Evolutionary conservation across 2,113 vertebrate species (phyloP), one percentile per base, ranked within the genome.

Genomic region (Pseudolaguvia tuberculata): DNA sequence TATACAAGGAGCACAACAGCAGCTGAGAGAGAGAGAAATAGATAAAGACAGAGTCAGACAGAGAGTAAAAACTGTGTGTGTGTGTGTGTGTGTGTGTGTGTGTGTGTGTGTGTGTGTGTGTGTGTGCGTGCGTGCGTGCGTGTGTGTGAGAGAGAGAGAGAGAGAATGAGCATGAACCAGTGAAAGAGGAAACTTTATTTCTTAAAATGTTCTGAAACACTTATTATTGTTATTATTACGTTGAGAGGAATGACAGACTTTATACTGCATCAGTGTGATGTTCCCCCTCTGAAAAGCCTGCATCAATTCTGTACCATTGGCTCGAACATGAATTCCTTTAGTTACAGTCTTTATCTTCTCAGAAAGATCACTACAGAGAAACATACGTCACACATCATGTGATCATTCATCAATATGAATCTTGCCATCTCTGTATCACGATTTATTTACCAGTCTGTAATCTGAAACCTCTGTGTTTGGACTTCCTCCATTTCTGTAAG

Each of bases 241-340:
- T 31, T 12, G 18, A 31, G 15, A 11, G 17, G 0, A 5, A 50
- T 21, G 12, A n/a, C 0, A 71, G 81, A 98, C 96, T 93, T 96
- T 96, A 80, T 93, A 96, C 75, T 95, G 94, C 0, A 81, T 78
- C 55, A 86, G 85, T 0, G 89, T 91, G 81, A 97, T 89, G 58
- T 93, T 85, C 9, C 93, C 95, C 80, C 81, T 95, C 86, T 95
- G 93, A 83, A 96, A 98, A 73, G 92, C 94, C 84, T 83, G 88
- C 95, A 98, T 96, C 83, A 98, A 91, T 0, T 92, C 88, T 0
- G 92, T 93, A 78, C 92, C 95, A 84, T 98, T 95, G 0, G 96
- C 95, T 79, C 87, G 86, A 66, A 84, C 81, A 0, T 98, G 96
- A 62, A 92, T 92, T 11, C 97, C 94, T 84, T 92, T 95, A 1